phyloP scores from a whole-genome alignment of 2,888 invertebrate species.

The Drosophila pseudotakahashii region DNA sequence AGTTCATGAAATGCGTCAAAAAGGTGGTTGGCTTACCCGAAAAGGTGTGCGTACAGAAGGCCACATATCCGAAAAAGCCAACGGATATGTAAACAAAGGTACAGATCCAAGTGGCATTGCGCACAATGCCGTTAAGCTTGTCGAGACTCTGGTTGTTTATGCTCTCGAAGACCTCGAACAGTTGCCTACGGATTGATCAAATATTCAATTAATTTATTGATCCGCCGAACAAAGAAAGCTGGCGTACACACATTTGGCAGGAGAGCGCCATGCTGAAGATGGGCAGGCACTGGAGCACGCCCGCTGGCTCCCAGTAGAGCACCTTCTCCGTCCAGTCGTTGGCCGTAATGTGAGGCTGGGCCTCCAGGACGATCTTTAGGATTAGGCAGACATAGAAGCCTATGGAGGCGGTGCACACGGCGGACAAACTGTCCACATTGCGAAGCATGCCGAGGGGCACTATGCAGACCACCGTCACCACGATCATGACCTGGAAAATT shows the following conservation, averaged over 20 bases:
- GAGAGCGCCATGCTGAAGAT: slow-evolving; percentile 98
- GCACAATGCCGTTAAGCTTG: slow-evolving; percentile 94
- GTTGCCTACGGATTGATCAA: slow-evolving; percentile 86
- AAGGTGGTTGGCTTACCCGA: slow-evolving; percentile 84
- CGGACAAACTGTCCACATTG: slow-evolving; percentile 95
- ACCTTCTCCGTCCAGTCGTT: slow-evolving; percentile 91
- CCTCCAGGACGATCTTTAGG: slow-evolving; percentile 92
- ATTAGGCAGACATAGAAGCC: slow-evolving; percentile 96
- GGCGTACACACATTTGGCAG: slow-evolving; percentile 93
- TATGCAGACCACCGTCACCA: slow-evolving; percentile 91
- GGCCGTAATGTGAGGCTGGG: slow-evolving; percentile 89
- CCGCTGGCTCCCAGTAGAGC: slow-evolving; percentile 92
- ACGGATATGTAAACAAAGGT: slow-evolving; percentile 95
- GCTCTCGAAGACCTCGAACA: slow-evolving; percentile 96
- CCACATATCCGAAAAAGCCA: slow-evolving; percentile 95
- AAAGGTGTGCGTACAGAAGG: slow-evolving; percentile 91
- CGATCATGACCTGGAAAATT: slow-evolving; percentile 87
- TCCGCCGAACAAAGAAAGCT: too few relatives aligned
- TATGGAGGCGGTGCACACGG: slow-evolving; percentile 95
- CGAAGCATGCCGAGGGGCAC: slow-evolving; percentile 94
- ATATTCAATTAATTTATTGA: slow-evolving; percentile 1
- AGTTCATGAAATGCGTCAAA: neutral
- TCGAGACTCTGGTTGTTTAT: slow-evolving; percentile 94
- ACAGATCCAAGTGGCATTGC: slow-evolving; percentile 95
- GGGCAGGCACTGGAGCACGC: slow-evolving; percentile 95